Evolutionary conservation across 2,113 vertebrate genomes (phyloP).

Genomic region (Etia nguti): DNA sequence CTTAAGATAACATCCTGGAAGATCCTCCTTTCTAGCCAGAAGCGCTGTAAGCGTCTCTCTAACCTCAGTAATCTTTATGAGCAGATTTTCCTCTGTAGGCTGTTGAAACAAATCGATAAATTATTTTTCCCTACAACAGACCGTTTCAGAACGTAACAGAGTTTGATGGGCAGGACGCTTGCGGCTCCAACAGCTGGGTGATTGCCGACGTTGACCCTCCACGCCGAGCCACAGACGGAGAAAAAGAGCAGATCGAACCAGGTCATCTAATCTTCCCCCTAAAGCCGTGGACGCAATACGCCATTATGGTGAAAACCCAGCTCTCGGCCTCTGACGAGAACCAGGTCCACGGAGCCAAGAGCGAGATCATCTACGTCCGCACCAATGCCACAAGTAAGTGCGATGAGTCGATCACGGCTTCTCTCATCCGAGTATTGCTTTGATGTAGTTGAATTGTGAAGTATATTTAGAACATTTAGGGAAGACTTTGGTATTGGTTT

Average conservation of each 20-base stretch:
- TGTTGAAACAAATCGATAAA: neutral
- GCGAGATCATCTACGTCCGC: slow-evolving; percentile 92
- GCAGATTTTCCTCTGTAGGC: neutral
- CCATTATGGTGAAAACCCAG: slow-evolving; percentile 94
- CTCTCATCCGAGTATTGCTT: neutral
- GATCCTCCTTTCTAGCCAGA: neutral
- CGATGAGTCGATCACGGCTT: neutral
- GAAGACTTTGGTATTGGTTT: neutral
- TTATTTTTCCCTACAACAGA: slow-evolving; percentile 50
- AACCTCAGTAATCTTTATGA: neutral
- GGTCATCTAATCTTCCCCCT: slow-evolving; percentile 85
- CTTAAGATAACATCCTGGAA: neutral
- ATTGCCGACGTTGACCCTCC: slow-evolving; percentile 93
- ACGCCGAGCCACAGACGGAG: slow-evolving; percentile 69
- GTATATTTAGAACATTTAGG: neutral
- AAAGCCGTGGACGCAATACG: slow-evolving; percentile 97
- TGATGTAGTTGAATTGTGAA: neutral
- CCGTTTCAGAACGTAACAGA: slow-evolving; percentile 92
- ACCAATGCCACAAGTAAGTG: slow-evolving; percentile 88
- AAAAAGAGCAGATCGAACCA: slow-evolving; percentile 75
- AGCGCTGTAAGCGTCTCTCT: neutral
- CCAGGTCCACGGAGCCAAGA: slow-evolving; percentile 89
- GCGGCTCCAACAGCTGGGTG: slow-evolving; percentile 96
- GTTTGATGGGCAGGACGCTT: slow-evolving; percentile 95
- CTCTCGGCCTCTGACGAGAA: slow-evolving; percentile 91